These are phyloP conservation scores for Ctena decussata DNA, from an alignment of 2,888 invertebrate genomes.

Conservation along the genomic window DNA sequence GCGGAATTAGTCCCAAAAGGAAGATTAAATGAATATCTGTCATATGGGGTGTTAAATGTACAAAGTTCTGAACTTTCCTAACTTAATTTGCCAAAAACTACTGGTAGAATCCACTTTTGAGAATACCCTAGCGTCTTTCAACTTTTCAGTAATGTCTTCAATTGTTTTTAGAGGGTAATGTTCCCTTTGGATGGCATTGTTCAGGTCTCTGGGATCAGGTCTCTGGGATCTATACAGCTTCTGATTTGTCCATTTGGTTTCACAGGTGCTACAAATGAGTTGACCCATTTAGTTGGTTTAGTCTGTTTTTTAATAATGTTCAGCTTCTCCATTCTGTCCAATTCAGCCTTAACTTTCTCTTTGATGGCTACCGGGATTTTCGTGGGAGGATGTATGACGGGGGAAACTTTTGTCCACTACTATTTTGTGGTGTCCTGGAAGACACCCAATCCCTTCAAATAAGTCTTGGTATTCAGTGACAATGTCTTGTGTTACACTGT, in stretches of 20 bases:
- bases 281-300: constrained; percentile 67
- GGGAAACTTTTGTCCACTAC: constrained; percentile 39
- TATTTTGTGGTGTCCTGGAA: constrained; percentile 42
- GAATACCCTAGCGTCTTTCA: not conserved
- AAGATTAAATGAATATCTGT: constrained; percentile 43
- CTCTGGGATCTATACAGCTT: constrained; percentile 65
- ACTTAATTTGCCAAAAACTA: constrained; percentile 24
- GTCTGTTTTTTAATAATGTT: constrained; percentile 52
- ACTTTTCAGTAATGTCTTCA: not conserved
- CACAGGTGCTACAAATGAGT: constrained; percentile 54
- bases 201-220: constrained; percentile 47
- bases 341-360: constrained; percentile 52
- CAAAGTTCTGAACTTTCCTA: constrained; percentile 37
- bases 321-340: constrained; percentile 52
- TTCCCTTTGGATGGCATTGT: constrained; percentile 22
- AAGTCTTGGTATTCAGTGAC: constrained; percentile 19
- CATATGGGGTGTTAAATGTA: constrained; percentile 51
- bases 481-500: not conserved
- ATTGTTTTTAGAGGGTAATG: constrained; percentile 39
- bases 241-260: constrained; percentile 41
- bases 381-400: constrained; percentile 55
- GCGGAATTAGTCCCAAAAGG: constrained; percentile 57
- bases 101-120: not conserved
- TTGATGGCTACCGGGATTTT: constrained; percentile 58
- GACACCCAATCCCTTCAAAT: constrained; percentile 52